Conservation (phyloP, 1,140 invertebrate species). For the Armadillidium nasatum region DNA sequence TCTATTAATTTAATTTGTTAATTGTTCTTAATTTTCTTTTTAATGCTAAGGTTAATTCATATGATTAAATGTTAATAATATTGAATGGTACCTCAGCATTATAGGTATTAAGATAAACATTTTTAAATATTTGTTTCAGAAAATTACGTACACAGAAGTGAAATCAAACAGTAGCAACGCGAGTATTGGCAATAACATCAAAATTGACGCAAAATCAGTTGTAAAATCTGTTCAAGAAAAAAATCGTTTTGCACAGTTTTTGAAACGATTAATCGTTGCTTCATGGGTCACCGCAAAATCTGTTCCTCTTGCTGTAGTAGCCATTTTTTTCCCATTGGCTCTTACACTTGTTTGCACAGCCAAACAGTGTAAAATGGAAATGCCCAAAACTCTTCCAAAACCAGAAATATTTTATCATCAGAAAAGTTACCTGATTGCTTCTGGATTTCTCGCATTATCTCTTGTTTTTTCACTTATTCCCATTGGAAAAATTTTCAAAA, state of each 20-base stretch:
- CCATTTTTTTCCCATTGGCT: neutral
- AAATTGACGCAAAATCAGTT: neutral
- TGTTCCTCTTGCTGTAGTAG: neutral
- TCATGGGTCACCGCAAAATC: neutral
- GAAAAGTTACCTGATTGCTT: neutral
- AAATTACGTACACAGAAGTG: neutral
- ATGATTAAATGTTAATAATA: too few species aligned
- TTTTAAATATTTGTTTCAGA: neutral
- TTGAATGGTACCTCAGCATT: too few species aligned
- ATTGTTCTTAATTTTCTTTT: too few species aligned
- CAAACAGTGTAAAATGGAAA: neutral
- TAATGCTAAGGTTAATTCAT: too few species aligned
- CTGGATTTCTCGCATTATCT: neutral
- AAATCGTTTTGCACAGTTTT: neutral
- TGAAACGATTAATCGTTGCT: neutral
- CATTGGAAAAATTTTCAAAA: neutral
- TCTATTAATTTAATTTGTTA: too few species aligned
- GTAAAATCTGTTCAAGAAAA: neutral
- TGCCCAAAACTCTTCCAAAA: neutral
- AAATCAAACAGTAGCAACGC: neutral
- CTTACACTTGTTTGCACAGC: neutral
- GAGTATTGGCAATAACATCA: neutral
- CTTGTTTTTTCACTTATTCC: neutral
- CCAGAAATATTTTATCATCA: neutral
- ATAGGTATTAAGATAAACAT: too few species aligned